Evolutionary conservation across 2,888 invertebrate genomes (phyloP).

Genomic region (Ametastegia equiseti): DNA sequence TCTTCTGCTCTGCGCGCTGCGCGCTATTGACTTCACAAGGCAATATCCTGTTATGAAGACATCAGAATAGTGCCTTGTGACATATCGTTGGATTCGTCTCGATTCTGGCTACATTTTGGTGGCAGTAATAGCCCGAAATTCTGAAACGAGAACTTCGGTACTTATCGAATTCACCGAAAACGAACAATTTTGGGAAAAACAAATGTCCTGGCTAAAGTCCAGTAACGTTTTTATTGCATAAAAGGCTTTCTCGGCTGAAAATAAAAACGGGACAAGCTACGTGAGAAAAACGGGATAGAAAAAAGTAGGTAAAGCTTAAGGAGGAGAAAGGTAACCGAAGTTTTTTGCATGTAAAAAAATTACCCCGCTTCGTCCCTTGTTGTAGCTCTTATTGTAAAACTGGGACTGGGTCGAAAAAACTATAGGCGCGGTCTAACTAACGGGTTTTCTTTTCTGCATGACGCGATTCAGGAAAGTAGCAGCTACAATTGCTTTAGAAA

Average conservation of each 20-base stretch:
- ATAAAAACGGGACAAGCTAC: not conserved
- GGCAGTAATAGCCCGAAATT: not conserved
- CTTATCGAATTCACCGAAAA: no score
- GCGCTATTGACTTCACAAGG: not conserved
- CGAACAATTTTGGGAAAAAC: not conserved
- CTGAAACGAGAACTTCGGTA: not conserved
- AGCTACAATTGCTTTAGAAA: conserved; percentile 15
- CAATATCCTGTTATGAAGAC: not conserved
- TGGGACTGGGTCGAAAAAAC: not conserved
- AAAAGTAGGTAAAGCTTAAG: not conserved
- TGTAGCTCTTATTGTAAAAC: not conserved
- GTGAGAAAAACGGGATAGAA: not conserved
- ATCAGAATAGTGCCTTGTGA: not conserved
- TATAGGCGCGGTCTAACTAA: not conserved
- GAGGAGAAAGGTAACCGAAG: not conserved
- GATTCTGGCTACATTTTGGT: not conserved
- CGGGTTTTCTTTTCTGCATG: not conserved
- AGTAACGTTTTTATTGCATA: not conserved
- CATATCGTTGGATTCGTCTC: not conserved
- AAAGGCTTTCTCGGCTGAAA: not conserved
- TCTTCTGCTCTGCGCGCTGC: not conserved
- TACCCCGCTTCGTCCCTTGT: not conserved
- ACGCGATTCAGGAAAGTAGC: conserved; percentile 18
- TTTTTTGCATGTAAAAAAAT: not conserved
- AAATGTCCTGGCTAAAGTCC: not conserved